phyloP scores from a whole-genome alignment of 2,888 invertebrate species.

The Lutraria lutraria region DNA sequence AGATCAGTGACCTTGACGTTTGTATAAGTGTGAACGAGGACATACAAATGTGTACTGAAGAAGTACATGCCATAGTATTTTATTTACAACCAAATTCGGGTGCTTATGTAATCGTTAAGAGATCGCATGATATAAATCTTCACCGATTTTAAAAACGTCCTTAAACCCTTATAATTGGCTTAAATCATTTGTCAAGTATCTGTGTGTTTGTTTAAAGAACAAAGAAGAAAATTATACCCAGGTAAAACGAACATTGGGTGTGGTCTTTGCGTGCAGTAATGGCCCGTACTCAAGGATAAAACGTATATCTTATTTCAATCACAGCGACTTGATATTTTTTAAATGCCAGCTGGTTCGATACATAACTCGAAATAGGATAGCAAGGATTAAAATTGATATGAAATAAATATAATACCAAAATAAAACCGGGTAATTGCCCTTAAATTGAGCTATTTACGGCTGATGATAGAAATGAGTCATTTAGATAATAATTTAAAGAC shows the following conservation, averaged over 20 bases:
- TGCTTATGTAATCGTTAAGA: neutral
- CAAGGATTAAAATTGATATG: neutral
- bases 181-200: neutral
- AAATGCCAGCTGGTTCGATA: neutral
- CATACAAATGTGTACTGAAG: no score
- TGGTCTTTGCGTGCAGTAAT: constrained; percentile 8
- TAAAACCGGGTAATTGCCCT: constrained; percentile 1
- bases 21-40: no score
- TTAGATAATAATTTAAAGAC: neutral
- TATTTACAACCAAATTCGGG: neutral
- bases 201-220: neutral
- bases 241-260: neutral
- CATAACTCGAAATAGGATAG: neutral
- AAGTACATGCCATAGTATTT: neutral
- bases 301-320: neutral
- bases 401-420: constrained; percentile 10
- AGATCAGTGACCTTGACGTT: no score
- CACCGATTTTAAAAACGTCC: neutral
- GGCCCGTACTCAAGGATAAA: neutral
- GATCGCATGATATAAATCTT: neutral
- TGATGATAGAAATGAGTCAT: neutral
- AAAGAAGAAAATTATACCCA: neutral
- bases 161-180: neutral
- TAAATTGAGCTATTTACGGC: neutral
- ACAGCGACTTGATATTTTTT: neutral